phyloP scores from a whole-genome alignment of 2,797 vertebrate genomes.

The Numenius phaeopus region DNA sequence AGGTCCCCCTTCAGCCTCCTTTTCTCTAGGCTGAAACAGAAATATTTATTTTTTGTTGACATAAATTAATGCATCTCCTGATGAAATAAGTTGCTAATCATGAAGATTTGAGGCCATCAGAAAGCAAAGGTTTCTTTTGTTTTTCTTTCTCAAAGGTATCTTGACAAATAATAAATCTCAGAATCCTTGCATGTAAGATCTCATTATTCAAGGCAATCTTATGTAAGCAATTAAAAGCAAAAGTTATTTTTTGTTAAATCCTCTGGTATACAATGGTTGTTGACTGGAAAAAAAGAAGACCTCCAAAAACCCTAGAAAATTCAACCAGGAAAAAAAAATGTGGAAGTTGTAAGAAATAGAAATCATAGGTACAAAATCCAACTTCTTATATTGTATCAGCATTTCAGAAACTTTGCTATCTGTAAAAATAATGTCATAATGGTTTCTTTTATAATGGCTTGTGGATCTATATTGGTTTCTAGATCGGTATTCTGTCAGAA shows the following conservation, averaged over 20 bases:
- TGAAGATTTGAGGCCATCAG: background rate
- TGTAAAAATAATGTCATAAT: background rate
- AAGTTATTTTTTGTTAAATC: background rate
- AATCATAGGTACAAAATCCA: fast-evolving
- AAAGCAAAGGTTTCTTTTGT: background rate
- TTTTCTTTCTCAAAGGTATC: background rate
- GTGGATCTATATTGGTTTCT: background rate
- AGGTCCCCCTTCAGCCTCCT: no score
- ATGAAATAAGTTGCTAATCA: background rate
- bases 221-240: background rate
- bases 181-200: background rate
- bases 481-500: background rate
- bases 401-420: background rate
- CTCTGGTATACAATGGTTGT: fast-evolving
- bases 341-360: background rate
- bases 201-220: background rate
- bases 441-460: background rate
- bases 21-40: background rate
- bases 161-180: background rate
- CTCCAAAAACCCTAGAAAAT: fast-evolving
- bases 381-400: background rate
- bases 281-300: background rate
- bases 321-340: background rate
- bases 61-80: background rate
- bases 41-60: background rate